Evolutionary conservation across 2,888 invertebrate species (phyloP).

Genomic region (Troides aeacus): DNA sequence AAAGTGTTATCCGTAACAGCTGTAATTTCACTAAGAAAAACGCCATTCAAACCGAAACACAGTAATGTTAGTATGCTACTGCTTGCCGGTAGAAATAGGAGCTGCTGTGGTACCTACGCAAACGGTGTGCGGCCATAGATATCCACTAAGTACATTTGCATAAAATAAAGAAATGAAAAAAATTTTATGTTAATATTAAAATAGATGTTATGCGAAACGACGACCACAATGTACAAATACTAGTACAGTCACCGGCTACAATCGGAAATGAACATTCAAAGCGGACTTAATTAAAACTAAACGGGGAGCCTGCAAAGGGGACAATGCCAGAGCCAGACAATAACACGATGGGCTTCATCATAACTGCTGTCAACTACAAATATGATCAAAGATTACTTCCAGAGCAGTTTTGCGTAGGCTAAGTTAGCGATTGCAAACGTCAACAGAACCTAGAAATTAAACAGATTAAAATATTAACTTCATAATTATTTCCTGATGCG

Average conservation of each 20-base stretch:
- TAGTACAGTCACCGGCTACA: slow-evolving; percentile 39
- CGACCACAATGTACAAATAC: neutral
- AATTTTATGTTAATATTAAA: slow-evolving; percentile 6
- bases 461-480: neutral
- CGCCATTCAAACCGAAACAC: no score
- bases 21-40: no score
- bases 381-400: slow-evolving; percentile 54
- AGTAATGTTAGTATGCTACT: no score
- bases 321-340: slow-evolving; percentile 58
- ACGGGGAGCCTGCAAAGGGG: slow-evolving; percentile 49
- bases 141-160: no score
- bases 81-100: no score
- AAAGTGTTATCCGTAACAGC: no score
- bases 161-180: no score
- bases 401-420: slow-evolving; percentile 43
- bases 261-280: slow-evolving; percentile 62
- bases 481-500: no score
- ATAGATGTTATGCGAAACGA: neutral
- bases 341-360: slow-evolving; percentile 58
- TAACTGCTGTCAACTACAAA: slow-evolving; percentile 61
- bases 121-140: no score
- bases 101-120: no score
- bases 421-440: slow-evolving; percentile 31
- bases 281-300: slow-evolving; percentile 72
- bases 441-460: slow-evolving; percentile 14